Conservation (phyloP, 1,140 invertebrate genomes). For the Sminthurinus signatus region DNA sequence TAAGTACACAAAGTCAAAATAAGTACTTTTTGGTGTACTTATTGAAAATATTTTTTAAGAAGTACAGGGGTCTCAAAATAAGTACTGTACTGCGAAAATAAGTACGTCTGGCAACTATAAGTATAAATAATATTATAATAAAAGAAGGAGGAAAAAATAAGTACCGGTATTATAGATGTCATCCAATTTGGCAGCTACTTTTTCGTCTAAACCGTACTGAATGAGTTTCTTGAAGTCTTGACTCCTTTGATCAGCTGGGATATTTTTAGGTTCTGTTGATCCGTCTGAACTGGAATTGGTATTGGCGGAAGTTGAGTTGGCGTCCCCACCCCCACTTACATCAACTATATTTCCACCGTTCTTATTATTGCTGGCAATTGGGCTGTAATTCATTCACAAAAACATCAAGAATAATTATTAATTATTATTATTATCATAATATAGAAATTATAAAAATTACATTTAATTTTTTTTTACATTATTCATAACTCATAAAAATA, state of each 20-base stretch:
- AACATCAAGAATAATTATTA: too few species aligned
- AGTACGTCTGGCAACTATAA: too few species aligned
- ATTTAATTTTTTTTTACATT: too few species aligned
- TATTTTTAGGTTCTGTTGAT: slow-evolving; percentile 22
- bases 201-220: slow-evolving; percentile 63
- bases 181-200: slow-evolving; percentile 88
- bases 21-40: too few species aligned
- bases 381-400: too few species aligned
- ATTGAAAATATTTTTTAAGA: too few species aligned
- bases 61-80: too few species aligned
- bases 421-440: too few species aligned
- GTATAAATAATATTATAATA: slow-evolving; percentile 15
- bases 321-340: slow-evolving; percentile 25
- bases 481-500: too few species aligned
- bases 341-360: slow-evolving; percentile 32
- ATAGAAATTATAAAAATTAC: too few species aligned
- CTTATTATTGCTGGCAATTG: not conserved
- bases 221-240: slow-evolving; percentile 37
- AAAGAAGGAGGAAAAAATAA: slow-evolving; percentile 29
- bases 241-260: slow-evolving; percentile 26
- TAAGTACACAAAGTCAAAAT: too few species aligned
- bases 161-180: slow-evolving; percentile 91
- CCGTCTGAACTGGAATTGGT: slow-evolving; percentile 10
- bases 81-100: too few species aligned
- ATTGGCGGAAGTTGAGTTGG: slow-evolving; percentile 5